Base-by-base conservation (phyloP, 2,113 vertebrate genomes). In the Pangasianodon gigas region DNA sequence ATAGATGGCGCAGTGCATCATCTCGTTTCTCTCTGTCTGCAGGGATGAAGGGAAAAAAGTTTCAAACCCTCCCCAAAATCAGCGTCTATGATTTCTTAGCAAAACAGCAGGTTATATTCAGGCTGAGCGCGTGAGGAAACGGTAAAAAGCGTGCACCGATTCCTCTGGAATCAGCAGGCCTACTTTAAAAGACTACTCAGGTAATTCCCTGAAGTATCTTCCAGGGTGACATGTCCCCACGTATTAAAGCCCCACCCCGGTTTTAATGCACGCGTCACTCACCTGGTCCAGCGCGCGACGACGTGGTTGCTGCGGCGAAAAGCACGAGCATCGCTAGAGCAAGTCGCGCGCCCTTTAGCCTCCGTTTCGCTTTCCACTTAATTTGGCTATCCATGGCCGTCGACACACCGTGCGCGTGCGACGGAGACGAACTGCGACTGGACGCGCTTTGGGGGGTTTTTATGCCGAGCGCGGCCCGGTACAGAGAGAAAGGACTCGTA, bases 331-430 rank as follows among this genome's bases (percentile, higher is more conserved):
- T 92, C 91, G 93, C 93, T 92, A 96, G 90, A 92, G 94, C 93
- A 91, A 96, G 92, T 85, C 93, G 95, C 91, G 93, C 91, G 93
- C 95, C 95, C 93, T 95, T 96, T 95, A 96, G 95, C 94, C 94
- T 95, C 95, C 95, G 94, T 96, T 97, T 97, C 94, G 96, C 95
- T 96, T 96, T 97, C 96, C 96, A 96, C 95, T 95, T 96, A 93
- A 96, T 96, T 94, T 93, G 95, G 93, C 94, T 96, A 95, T 97
- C 96, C 96, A 97, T 97, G 95, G 92, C 90, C 13, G 88, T 85
- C 93, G 91, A 95, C 96, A 95, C 95, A 94, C 95, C 90, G 92
- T 90, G 93, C 90, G 94, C 83, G 94, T 94, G 94, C 92, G 93
- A 93, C 81, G 92, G 94, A 90, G 93, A 93, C 90, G 84, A 83